Evolutionary conservation across 2,797 vertebrate species (phyloP).

Genomic region (Antennarius maculatus): DNA sequence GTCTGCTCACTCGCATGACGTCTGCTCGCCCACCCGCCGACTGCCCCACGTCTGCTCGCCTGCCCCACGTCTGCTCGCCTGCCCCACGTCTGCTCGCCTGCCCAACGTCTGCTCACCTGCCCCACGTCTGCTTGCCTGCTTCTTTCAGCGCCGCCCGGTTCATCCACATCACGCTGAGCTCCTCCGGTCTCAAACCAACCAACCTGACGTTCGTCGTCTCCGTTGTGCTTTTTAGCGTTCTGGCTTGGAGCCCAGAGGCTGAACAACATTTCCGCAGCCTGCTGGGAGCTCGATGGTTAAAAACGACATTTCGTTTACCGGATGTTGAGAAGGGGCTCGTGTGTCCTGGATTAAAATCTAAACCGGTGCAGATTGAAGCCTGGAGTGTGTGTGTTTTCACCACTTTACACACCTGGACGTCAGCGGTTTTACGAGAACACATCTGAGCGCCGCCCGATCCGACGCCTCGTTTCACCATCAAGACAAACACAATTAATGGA

Average conservation of each 20-base stretch:
- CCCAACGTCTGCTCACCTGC: no score
- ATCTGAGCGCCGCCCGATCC: no score
- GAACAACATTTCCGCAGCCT: background rate
- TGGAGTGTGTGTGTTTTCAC: conserved; percentile 28
- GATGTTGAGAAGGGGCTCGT: conserved; percentile 11
- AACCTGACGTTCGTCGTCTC: background rate
- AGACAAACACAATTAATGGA: background rate
- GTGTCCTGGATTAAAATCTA: conserved; percentile 14
- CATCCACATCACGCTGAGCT: background rate
- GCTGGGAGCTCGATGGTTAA: background rate
- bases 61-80: no score
- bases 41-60: no score
- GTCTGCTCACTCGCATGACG: no score
- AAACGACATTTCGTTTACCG: conserved; percentile 1
- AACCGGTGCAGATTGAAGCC: conserved; percentile 45
- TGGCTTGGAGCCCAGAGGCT: conserved; percentile 8
- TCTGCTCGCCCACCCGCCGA: no score
- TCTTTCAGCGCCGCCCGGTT: background rate
- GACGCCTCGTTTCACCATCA: background rate
- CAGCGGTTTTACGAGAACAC: conserved; percentile 32
- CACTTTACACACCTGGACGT: conserved; percentile 38
- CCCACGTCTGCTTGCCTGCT: no score
- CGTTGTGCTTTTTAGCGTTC: background rate
- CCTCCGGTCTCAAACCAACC: conserved; percentile 13
- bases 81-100: no score